Evolutionary conservation across 2,113 vertebrate genomes (phyloP).

Genomic region (Cairina moschata): DNA sequence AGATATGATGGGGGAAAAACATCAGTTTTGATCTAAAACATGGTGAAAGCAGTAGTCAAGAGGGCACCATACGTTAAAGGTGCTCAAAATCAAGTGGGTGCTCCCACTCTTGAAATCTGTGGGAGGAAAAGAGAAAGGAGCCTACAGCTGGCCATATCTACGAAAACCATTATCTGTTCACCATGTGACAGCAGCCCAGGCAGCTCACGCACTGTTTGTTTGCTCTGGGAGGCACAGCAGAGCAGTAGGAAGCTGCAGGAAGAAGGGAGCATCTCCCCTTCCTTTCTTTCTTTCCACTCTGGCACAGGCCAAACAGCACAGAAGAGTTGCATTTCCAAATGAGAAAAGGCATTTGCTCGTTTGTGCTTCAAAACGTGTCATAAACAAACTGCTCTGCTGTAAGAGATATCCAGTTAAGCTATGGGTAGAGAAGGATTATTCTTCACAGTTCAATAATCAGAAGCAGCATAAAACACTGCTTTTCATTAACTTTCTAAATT

Average conservation of each 20-base stretch:
- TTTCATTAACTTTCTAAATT: not conserved
- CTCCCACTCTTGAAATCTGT: not conserved
- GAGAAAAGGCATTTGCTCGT: not conserved
- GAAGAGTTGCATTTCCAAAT: not conserved
- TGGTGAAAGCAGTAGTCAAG: not conserved
- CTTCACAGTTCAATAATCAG: not conserved
- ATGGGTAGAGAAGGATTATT: not conserved
- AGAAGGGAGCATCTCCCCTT: not conserved
- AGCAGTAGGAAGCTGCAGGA: not conserved
- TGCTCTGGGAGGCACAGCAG: not conserved
- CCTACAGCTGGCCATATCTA: not conserved
- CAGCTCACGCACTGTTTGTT: no score
- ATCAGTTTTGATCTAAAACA: not conserved
- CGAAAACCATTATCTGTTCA: not conserved
- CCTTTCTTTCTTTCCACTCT: not conserved
- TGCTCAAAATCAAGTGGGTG: not conserved
- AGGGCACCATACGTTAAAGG: not conserved
- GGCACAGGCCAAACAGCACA: not conserved
- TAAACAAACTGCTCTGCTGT: not conserved
- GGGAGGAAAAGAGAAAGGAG: not conserved
- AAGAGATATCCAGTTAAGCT: not conserved
- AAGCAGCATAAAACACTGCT: not conserved
- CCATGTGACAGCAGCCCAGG: not conserved
- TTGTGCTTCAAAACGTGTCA: not conserved
- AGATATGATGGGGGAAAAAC: not conserved